These are phyloP conservation scores for Phoeniculus purpureus DNA, from an alignment of 2,797 vertebrate species.

Conservation along the genomic window DNA sequence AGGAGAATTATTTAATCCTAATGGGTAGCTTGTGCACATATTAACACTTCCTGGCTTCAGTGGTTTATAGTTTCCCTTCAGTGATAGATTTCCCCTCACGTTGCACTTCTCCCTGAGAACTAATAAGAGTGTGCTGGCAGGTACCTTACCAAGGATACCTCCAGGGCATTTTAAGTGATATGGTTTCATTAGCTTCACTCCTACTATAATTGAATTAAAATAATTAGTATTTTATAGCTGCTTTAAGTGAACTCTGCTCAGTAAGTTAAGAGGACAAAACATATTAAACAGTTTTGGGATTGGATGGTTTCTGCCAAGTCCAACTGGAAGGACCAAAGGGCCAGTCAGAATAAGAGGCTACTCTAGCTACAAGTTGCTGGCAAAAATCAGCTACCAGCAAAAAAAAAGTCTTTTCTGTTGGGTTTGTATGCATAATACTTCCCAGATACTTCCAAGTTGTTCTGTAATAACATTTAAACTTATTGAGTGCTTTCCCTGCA, in stretches of 20 bases:
- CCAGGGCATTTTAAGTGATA: not conserved
- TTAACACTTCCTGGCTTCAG: not conserved
- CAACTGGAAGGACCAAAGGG: not conserved
- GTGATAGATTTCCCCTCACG: accelerated
- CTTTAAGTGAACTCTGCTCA: not conserved
- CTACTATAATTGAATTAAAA: not conserved
- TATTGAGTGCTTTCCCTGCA: not conserved
- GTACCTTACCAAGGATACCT: not conserved
- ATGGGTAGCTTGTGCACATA: not conserved
- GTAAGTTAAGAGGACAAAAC: not conserved
- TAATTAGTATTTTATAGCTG: not conserved
- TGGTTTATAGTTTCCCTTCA: not conserved
- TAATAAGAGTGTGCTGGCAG: not conserved
- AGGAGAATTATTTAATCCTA: not conserved
- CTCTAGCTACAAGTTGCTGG: not conserved
- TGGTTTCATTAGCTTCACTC: not conserved
- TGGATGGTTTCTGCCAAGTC: not conserved
- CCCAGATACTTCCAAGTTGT: not conserved
- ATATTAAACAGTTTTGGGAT: not conserved
- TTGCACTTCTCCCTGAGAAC: not conserved
- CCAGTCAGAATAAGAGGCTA: not conserved
- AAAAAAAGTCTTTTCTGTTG: not conserved
- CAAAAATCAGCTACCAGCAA: not conserved
- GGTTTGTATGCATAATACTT: not conserved
- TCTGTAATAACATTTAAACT: not conserved